These are phyloP conservation scores for Nycteola revayana DNA, from an alignment of 2,888 invertebrate genomes.

Conservation along the genomic window DNA sequence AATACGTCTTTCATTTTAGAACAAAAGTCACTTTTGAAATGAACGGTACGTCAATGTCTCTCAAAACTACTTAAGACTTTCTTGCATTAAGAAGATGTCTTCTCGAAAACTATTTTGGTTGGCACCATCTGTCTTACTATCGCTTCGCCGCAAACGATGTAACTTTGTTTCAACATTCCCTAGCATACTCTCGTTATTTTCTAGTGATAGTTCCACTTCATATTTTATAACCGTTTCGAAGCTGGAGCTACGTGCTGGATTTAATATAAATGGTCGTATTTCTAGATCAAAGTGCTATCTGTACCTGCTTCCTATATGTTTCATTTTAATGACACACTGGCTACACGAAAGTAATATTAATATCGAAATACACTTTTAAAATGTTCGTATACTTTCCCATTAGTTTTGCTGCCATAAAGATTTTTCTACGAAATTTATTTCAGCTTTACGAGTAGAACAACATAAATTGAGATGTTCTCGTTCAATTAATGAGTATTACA, in stretches of 20 bases:
- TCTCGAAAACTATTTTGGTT: constrained; percentile 46
- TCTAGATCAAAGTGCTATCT: too few species aligned
- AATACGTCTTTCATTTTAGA: too few species aligned
- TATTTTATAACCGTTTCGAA: constrained; percentile 25
- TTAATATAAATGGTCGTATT: background rate
- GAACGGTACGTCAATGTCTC: constrained; percentile 24
- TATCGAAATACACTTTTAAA: too few species aligned
- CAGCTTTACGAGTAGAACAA: constrained; percentile 3
- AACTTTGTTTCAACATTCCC: constrained; percentile 49
- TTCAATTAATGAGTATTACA: constrained; percentile 25
- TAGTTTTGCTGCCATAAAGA: too few species aligned
- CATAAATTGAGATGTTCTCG: constrained; percentile 16
- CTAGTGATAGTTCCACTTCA: constrained; percentile 34
- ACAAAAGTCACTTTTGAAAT: constrained; percentile 21
- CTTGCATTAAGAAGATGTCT: constrained; percentile 47
- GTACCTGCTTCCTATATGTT: too few species aligned
- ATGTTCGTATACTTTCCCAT: too few species aligned
- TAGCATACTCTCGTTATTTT: constrained; percentile 38
- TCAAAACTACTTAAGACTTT: constrained; percentile 47
- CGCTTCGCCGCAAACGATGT: constrained; percentile 51
- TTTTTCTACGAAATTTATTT: too few species aligned
- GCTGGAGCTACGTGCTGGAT: background rate
- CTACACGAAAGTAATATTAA: too few species aligned
- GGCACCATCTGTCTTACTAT: constrained; percentile 57
- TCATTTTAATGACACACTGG: too few species aligned